phyloP scores from a whole-genome alignment of 2,888 invertebrate species.

The Melieria omissa region DNA sequence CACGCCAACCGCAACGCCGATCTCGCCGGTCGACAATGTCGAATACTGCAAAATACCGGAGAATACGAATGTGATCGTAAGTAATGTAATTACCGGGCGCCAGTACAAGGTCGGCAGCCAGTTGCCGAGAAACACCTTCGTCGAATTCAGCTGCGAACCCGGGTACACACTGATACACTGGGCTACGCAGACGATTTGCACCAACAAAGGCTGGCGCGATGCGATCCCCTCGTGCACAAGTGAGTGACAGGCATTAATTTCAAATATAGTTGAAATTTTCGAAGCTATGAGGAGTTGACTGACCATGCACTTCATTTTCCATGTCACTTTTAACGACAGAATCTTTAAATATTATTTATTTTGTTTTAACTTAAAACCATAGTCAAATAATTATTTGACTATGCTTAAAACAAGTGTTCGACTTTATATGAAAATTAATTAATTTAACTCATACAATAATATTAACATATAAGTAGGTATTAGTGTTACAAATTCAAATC shows the following conservation, averaged over 20 bases:
- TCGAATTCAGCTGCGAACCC: slow-evolving; percentile 23
- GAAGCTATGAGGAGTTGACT: no score
- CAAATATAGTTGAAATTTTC: no score
- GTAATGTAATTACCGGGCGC: neutral
- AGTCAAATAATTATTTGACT: no score
- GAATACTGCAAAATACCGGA: slow-evolving; percentile 20
- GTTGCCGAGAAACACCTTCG: slow-evolving; percentile 21
- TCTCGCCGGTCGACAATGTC: neutral
- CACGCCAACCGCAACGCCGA: neutral
- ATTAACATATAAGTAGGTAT: no score
- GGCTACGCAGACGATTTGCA: slow-evolving; percentile 6
- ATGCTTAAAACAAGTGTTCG: no score
- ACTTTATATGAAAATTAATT: no score
- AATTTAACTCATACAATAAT: no score
- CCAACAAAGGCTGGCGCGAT: slow-evolving; percentile 6
- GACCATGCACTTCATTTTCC: neutral
- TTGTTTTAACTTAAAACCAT: no score
- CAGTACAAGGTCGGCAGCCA: neutral
- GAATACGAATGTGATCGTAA: slow-evolving; percentile 19
- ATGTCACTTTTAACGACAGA: no score
- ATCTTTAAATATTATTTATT: no score
- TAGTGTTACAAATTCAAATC: no score
- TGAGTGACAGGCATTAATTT: neutral
- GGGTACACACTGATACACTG: slow-evolving; percentile 11
- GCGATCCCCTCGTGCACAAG: slow-evolving; percentile 17